These are phyloP conservation scores for Denticeps clupeoides DNA, from an alignment of 2,797 vertebrate species.

Conservation along the genomic window DNA sequence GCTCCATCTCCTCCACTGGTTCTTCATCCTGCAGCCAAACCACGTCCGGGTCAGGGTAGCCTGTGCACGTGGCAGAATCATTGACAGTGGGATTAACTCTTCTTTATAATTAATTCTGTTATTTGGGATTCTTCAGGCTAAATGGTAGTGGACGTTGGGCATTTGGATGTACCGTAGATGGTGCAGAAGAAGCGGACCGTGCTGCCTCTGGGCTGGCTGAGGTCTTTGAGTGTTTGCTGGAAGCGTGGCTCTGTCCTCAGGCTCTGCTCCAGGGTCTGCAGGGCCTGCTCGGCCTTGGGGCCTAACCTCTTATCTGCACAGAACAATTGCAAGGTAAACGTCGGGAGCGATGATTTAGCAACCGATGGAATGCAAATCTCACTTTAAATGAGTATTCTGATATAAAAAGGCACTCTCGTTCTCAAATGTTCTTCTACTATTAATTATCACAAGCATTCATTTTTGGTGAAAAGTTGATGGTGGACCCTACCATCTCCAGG, in stretches of 20 bases:
- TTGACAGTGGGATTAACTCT: background rate
- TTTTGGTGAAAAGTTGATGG: too few species aligned
- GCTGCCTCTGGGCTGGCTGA: constrained; percentile 42
- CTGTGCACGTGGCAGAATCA: constrained; percentile 28
- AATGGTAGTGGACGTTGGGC: background rate
- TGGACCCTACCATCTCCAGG: constrained; percentile 46
- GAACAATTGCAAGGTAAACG: too few species aligned
- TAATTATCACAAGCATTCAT: too few species aligned
- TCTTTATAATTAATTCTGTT: too few species aligned
- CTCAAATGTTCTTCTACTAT: too few species aligned
- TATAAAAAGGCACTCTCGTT: too few species aligned
- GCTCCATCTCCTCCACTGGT: constrained; percentile 35
- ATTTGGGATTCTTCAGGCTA: too few species aligned
- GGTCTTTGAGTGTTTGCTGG: constrained; percentile 38
- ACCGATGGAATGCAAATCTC: too few species aligned
- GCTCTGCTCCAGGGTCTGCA: constrained; percentile 53
- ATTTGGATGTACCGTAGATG: constrained; percentile 52
- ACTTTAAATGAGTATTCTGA: too few species aligned
- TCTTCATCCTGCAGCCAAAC: constrained; percentile 52
- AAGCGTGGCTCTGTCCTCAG: constrained; percentile 45
- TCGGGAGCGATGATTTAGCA: too few species aligned
- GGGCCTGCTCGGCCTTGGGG: constrained; percentile 50
- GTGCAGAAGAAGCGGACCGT: constrained; percentile 46
- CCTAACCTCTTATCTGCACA: constrained; percentile 52
- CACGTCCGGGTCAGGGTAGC: constrained; percentile 60